Evolutionary conservation across 2,113 vertebrate genomes (phyloP).

Genomic region (Dipodomys merriami): DNA sequence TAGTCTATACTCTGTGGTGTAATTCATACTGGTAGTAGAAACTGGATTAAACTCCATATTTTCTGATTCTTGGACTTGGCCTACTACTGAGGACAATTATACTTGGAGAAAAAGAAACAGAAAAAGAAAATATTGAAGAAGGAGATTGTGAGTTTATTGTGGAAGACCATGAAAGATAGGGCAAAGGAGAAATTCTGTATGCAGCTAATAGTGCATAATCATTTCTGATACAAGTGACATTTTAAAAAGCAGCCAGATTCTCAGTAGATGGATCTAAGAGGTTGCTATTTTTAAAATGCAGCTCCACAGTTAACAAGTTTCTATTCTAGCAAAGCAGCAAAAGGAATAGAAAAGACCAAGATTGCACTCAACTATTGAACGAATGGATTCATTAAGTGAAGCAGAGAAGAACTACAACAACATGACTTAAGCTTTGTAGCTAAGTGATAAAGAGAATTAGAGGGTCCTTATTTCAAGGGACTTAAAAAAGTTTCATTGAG

Average conservation of each 20-base stretch:
- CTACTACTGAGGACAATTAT: not conserved
- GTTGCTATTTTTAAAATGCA: not conserved
- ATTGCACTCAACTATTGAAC: not conserved
- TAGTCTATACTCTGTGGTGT: not conserved
- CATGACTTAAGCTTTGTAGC: not conserved
- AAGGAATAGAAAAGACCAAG: not conserved
- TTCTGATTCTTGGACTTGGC: not conserved
- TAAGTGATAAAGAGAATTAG: not conserved
- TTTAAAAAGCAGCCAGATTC: constrained; percentile 10
- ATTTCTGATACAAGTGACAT: not conserved
- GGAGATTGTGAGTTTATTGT: not conserved
- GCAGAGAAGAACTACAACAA: not conserved
- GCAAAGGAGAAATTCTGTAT: not conserved
- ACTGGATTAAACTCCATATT: not conserved
- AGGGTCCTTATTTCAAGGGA: not conserved
- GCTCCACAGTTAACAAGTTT: not conserved
- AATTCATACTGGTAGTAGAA: not conserved
- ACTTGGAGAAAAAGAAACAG: not conserved
- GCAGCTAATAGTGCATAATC: not conserved
- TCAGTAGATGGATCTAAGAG: not conserved
- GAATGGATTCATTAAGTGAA: not conserved
- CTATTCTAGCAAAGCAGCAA: not conserved
- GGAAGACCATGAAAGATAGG: not conserved
- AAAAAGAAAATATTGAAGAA: not conserved
- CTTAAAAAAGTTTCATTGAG: not conserved